These are phyloP conservation scores for Pedetes capensis DNA, from an alignment of 2,113 vertebrate genomes.

Conservation along the genomic window DNA sequence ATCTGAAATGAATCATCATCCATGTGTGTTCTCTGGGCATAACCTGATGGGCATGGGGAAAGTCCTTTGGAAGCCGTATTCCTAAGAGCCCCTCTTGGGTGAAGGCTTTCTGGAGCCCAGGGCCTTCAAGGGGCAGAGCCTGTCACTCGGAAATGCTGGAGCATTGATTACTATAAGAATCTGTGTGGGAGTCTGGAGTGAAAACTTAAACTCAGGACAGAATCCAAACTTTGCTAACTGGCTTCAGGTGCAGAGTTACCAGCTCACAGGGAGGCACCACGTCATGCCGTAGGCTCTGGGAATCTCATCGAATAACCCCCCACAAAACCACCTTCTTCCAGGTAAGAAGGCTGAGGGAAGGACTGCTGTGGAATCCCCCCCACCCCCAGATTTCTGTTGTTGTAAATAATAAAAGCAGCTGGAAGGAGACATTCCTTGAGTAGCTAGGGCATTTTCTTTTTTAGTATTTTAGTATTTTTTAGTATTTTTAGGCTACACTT, in stretches of 20 bases:
- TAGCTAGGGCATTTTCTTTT: not conserved
- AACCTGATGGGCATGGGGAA: accelerated
- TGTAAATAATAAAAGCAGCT: not conserved
- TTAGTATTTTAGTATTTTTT: not conserved
- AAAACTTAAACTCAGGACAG: not conserved
- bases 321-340: not conserved
- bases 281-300: not conserved
- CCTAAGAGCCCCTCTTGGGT: not conserved
- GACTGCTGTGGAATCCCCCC: not conserved
- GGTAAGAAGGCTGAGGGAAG: not conserved
- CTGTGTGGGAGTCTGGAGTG: no score
- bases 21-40: not conserved
- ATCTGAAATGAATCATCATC: not conserved
- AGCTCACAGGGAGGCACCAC: not conserved
- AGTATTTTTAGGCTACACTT: not conserved
- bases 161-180: not conserved
- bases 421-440: not conserved
- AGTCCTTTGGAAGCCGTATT: not conserved
- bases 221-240: not conserved
- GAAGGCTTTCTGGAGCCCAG: not conserved
- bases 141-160: not conserved
- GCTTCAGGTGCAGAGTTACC: no score
- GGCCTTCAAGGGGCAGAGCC: not conserved
- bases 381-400: not conserved
- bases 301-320: not conserved